phyloP scores from a whole-genome alignment of 2,797 vertebrate genomes.

The Hipposideros larvatus region DNA sequence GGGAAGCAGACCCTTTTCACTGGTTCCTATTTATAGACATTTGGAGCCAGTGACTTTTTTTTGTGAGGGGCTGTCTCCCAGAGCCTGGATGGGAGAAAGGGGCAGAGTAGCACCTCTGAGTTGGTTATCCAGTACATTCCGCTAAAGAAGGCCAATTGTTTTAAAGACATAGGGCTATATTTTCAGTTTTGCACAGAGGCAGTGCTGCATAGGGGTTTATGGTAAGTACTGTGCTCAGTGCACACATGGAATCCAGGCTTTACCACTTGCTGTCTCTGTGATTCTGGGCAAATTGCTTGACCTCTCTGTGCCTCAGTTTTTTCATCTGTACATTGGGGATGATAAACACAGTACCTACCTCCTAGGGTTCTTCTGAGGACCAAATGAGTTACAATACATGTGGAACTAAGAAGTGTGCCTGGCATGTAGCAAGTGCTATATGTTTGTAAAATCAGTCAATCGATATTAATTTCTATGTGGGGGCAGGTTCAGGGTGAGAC shows the following conservation, averaged over 20 bases:
- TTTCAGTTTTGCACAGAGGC: not conserved
- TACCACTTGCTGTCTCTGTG: not conserved
- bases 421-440: not conserved
- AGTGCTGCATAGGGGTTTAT: rapidly evolving
- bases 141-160: not conserved
- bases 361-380: not conserved
- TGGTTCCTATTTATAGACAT: not conserved
- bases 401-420: not conserved
- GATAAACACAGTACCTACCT: not conserved
- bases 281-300: not conserved
- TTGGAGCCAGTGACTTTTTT: too few species aligned
- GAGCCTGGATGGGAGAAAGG: not conserved
- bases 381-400: not conserved
- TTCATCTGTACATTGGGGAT: not conserved
- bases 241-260: not conserved
- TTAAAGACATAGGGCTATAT: not conserved
- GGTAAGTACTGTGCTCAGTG: not conserved
- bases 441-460: not conserved
- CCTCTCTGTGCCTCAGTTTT: not conserved
- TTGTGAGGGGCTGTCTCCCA: not conserved
- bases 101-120: not conserved
- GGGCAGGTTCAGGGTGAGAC: not conserved
- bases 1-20: too few species aligned
- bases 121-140: not conserved
- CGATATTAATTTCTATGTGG: not conserved